These are phyloP conservation scores for Caenorhabditis sp. DNA, from an alignment of 2,888 invertebrate species.

Conservation along the genomic window DNA sequence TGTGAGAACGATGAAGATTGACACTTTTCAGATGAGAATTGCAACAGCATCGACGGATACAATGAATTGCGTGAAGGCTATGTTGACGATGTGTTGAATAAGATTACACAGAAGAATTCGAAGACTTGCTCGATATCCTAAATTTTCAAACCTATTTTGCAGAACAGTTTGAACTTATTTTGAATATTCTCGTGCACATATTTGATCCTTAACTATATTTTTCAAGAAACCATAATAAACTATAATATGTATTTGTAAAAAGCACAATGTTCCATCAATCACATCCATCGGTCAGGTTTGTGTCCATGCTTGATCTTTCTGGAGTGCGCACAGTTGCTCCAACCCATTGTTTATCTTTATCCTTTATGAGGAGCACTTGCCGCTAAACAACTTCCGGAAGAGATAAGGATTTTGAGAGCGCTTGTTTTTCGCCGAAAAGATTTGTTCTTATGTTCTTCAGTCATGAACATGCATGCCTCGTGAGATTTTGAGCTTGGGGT, in stretches of 20 bases:
- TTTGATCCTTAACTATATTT: neutral
- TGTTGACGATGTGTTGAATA: slow-evolving; percentile 64
- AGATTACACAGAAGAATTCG: slow-evolving; percentile 64
- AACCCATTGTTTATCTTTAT: slow-evolving; percentile 49
- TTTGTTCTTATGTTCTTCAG: slow-evolving; percentile 33
- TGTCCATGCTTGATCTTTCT: slow-evolving; percentile 31
- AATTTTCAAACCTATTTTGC: neutral
- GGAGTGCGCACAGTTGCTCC: slow-evolving; percentile 35
- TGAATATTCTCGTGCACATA: neutral
- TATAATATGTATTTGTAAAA: slow-evolving; percentile 5
- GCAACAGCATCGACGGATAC: slow-evolving; percentile 81
- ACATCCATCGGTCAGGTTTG: neutral
- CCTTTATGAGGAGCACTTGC: slow-evolving; percentile 55
- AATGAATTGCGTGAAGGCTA: slow-evolving; percentile 74
- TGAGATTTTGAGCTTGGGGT: neutral
- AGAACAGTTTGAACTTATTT: slow-evolving; percentile 3
- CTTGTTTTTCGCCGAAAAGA: slow-evolving; percentile 26
- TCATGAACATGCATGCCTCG: slow-evolving; percentile 22
- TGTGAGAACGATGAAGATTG: slow-evolving; percentile 24
- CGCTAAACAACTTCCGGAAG: slow-evolving; percentile 60
- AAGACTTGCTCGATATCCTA: slow-evolving; percentile 66
- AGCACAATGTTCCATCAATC: too few species aligned
- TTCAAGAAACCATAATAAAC: too few species aligned
- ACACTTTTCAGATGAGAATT: slow-evolving; percentile 76
- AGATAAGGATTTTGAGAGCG: slow-evolving; percentile 17